Evolutionary conservation across 2,113 vertebrate species (phyloP).

Genomic region (Sterna hirundo): DNA sequence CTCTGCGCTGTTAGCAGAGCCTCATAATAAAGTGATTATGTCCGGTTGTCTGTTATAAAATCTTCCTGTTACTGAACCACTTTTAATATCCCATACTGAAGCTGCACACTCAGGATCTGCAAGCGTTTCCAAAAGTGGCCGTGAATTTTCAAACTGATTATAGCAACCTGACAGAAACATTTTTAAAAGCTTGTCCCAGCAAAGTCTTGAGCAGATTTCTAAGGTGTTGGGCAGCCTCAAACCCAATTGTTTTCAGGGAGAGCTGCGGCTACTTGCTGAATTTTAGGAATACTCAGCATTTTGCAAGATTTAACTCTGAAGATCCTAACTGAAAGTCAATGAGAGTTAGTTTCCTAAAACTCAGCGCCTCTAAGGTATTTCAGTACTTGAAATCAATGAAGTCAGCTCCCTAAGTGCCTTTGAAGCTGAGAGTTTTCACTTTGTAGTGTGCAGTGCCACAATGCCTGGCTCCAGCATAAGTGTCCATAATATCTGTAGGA

Average conservation of each 20-base stretch:
- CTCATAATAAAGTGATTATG: background rate
- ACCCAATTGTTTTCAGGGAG: background rate
- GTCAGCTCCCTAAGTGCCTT: background rate
- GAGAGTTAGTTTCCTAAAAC: slow-evolving; percentile 25
- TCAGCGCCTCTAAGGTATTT: slow-evolving; percentile 9
- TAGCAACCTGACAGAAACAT: background rate
- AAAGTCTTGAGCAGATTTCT: slow-evolving; percentile 3
- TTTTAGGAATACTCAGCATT: slow-evolving; percentile 52
- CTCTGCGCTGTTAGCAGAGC: background rate
- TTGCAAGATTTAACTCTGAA: slow-evolving; percentile 35
- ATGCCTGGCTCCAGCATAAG: background rate
- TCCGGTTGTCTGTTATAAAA: slow-evolving; percentile 6
- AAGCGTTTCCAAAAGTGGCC: slow-evolving; percentile 5
- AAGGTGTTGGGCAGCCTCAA: background rate
- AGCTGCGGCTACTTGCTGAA: background rate
- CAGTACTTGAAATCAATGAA: slow-evolving; percentile 15
- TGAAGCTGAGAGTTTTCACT: background rate
- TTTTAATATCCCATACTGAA: background rate
- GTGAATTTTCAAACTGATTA: slow-evolving; percentile 53
- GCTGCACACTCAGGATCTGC: background rate
- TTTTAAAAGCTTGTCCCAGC: slow-evolving; percentile 13
- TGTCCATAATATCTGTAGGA: background rate
- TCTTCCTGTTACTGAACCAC: background rate
- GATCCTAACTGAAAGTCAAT: slow-evolving; percentile 43
- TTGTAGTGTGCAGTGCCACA: background rate